A percentile compares a stretch with the other conserved stretches of the same genome.
Evolutionary conservation across 1,140 invertebrate species (phyloP).

Genomic region (Samia ricini): DNA sequence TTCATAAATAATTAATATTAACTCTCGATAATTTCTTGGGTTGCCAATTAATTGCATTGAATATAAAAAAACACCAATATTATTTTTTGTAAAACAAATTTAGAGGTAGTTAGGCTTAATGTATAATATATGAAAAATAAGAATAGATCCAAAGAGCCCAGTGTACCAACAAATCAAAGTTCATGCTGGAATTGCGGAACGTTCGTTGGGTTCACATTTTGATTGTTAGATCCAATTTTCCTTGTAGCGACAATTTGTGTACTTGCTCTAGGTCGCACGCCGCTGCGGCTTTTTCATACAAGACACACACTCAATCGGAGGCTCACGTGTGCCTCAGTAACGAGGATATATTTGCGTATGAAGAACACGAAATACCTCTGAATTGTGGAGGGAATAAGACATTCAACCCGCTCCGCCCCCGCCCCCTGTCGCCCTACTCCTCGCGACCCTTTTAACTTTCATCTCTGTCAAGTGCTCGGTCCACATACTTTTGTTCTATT

Average conservation of each 20-base stretch:
- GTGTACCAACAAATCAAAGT: constrained; percentile 28
- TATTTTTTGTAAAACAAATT: no score
- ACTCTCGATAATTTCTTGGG: no score
- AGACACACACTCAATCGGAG: constrained; percentile 64
- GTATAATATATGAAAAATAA: no score
- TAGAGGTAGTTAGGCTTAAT: no score
- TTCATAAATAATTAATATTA: no score
- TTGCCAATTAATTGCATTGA: no score
- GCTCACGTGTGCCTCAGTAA: constrained; percentile 72
- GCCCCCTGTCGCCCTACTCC: constrained; percentile 37
- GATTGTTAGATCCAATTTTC: constrained; percentile 51
- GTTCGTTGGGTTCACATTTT: constrained; percentile 36
- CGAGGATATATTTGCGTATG: constrained; percentile 78
- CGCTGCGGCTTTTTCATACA: constrained; percentile 39
- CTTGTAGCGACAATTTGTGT: constrained; percentile 41
- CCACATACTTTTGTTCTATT: constrained; percentile 78
- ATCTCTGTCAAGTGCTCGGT: constrained; percentile 76
- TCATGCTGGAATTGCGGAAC: constrained; percentile 30
- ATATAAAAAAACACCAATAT: no score
- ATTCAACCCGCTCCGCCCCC: constrained; percentile 66
- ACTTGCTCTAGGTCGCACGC: constrained; percentile 28
- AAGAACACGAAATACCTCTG: constrained; percentile 78
- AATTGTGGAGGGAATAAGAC: constrained; percentile 77
- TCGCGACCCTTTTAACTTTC: constrained; percentile 77
- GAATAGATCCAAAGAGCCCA: no score